Evolutionary conservation across 2,888 invertebrate genomes (phyloP), one percentile per base, ranked within the genome.

Genomic region (Ametastegia equiseti): DNA sequence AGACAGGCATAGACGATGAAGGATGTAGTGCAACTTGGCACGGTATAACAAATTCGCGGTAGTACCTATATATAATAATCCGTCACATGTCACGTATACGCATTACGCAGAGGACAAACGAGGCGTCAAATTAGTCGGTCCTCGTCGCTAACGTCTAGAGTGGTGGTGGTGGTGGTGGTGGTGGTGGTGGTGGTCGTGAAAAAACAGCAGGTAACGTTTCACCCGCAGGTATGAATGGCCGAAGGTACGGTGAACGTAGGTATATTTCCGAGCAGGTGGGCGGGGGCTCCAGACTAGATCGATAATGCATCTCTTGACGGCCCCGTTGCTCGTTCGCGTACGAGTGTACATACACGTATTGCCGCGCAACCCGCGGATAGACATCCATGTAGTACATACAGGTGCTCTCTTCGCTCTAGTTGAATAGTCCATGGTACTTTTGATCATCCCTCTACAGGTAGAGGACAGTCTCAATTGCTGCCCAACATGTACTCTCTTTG

Each of bases 231-330:
- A 39, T 67, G 2, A 19, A 36, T 1, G n/a, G 39, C 39, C 65
- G 3, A 23, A 33, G 42, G 69, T 23, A 42, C 42, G 39, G 42
- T 65, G 63, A 65, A 69, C 23, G 71, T 71, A 19, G n/a, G n/a
- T n/a, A 19, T 71, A 42, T 71, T 47, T 30, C 30, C 86, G 86
- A 83, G 65, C 54, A 54, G 84, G 86, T 84, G 85, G 85, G 86
- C 82, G 84, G 86, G 86, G 86, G 86, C 85, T 87, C 86, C 86
- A 86, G 90, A 88, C 89, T 88, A 88, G 89, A 90, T 90, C 90
- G 89, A 90, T 89, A 90, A 88, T 89, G 88, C 89, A 89, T 89
- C 89, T 89, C 88, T 86, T 86, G 87, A 84, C 87, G 87, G 85
- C 87, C 23, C 9, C n/a, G 47, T 57, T 77, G 36, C 57, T 77